These are phyloP conservation scores for Umimayanthus kanabou DNA, from an alignment of 92 coral and sea anemone genomes.

Conservation along the genomic window DNA sequence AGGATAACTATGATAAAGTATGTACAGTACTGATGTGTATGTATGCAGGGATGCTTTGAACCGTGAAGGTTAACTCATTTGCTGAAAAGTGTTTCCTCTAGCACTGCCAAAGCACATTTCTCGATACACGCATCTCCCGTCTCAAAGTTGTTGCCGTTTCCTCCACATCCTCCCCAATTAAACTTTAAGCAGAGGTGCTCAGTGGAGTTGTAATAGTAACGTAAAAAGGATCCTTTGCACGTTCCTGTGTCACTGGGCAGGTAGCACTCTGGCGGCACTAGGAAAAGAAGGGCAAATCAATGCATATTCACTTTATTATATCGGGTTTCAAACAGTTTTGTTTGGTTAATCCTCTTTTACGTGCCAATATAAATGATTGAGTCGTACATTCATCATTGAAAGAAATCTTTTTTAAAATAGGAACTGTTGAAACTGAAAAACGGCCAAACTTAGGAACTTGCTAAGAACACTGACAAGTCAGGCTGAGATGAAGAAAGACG, in stretches of 20 bases:
- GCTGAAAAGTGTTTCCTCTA: background rate
- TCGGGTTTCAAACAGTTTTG: background rate
- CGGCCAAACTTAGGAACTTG: too few species aligned
- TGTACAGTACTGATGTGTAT: too few species aligned
- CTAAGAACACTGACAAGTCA: too few species aligned
- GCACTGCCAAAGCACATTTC: conserved; percentile 4
- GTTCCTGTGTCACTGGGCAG: conserved; percentile 8
- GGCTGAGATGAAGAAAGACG: too few species aligned
- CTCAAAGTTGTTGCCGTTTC: conserved; percentile 8
- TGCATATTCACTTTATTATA: background rate
- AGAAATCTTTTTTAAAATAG: too few species aligned
- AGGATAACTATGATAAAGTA: too few species aligned
- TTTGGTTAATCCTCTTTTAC: too few species aligned
- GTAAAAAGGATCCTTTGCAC: background rate
- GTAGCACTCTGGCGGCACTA: conserved; percentile 10
- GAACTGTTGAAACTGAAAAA: too few species aligned
- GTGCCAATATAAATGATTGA: too few species aligned
- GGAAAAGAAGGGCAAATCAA: background rate
- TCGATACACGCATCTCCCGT: background rate
- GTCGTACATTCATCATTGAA: too few species aligned
- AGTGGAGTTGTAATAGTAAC: conserved; percentile 26
- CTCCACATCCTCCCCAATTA: conserved; percentile 25
- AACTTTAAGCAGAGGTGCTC: background rate
- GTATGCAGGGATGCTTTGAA: too few species aligned
- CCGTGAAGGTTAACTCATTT: background rate